These are phyloP conservation scores for Alca torda DNA, from an alignment of 2,797 vertebrate species.

Conservation along the genomic window DNA sequence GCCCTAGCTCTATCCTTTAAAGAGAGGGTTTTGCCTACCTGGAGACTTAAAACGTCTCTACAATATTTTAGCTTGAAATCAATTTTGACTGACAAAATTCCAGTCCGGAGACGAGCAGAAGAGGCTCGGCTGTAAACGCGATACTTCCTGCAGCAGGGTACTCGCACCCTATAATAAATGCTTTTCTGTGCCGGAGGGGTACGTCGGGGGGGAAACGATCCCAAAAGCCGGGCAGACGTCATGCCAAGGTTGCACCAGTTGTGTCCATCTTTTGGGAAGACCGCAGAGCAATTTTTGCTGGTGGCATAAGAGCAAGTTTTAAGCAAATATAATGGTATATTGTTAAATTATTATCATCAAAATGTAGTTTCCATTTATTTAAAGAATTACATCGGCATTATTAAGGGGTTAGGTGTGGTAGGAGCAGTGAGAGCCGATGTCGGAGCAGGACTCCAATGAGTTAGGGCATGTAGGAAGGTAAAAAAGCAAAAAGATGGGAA, in stretches of 20 bases:
- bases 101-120: background rate
- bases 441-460: background rate
- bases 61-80: background rate
- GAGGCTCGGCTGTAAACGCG: background rate
- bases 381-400: background rate
- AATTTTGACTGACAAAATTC: background rate
- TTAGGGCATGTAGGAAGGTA: background rate
- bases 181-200: background rate
- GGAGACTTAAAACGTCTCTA: background rate
- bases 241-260: background rate
- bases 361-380: background rate
- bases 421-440: background rate
- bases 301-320: accelerated
- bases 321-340: background rate
- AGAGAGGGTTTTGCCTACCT: background rate
- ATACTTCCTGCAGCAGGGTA: background rate
- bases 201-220: accelerated
- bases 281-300: accelerated
- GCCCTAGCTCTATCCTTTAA: background rate
- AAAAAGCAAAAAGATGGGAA: background rate
- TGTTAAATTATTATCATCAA: background rate
- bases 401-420: background rate
- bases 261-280: background rate
- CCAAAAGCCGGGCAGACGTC: background rate
- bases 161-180: background rate